phyloP scores from a whole-genome alignment of 2,888 invertebrate genomes.

The Hecatera dysodea region DNA sequence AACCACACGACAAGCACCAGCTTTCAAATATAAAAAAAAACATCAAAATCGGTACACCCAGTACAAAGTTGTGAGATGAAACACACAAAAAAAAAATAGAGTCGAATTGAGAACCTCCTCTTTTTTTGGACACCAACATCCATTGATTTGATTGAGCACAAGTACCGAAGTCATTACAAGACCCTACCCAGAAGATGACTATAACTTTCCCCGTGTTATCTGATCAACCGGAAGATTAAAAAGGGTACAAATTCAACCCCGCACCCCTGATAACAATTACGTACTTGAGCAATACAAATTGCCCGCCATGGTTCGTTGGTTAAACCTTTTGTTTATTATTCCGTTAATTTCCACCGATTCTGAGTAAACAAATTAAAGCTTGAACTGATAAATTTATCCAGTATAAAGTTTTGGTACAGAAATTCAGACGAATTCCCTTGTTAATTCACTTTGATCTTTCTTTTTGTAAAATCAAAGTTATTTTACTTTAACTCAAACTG shows the following conservation, averaged over 20 bases:
- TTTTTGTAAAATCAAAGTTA: conserved; percentile 54
- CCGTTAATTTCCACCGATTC: conserved; percentile 41
- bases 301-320: conserved; percentile 33
- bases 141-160: no score
- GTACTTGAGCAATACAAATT: conserved; percentile 50
- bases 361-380: conserved; percentile 60
- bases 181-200: background rate
- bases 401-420: conserved; percentile 53
- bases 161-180: background rate
- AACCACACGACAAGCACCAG: no score
- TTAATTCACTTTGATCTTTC: conserved; percentile 64
- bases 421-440: conserved; percentile 57
- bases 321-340: conserved; percentile 55
- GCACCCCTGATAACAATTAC: conserved; percentile 40
- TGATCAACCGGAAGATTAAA: conserved; percentile 25
- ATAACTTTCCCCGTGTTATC: conserved; percentile 16
- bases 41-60: no score
- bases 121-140: no score
- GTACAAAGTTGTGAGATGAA: no score
- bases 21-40: no score
- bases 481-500: conserved; percentile 28
- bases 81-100: no score
- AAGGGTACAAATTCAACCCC: conserved; percentile 22
- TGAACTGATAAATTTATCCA: conserved; percentile 58
- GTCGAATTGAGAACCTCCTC: no score